phyloP scores from a whole-genome alignment of 2,797 vertebrate genomes.

The Lithobates sylvaticus region DNA sequence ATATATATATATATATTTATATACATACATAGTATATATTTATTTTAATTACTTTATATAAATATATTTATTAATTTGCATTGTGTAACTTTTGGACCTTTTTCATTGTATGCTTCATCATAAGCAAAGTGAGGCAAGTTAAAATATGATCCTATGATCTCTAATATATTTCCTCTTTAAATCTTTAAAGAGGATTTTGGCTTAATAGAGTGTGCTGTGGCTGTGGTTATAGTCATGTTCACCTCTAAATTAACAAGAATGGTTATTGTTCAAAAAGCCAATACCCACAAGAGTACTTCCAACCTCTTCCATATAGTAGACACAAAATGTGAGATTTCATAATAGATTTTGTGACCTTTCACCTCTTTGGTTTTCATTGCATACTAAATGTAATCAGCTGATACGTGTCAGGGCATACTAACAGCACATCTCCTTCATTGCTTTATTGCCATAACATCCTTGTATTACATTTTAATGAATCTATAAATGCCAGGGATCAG shows the following conservation, averaged over 20 bases:
- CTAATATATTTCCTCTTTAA: too few species aligned
- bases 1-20: too few species aligned
- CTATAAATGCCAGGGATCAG: slow-evolving; percentile 44
- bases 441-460: slow-evolving; percentile 40
- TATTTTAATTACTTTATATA: too few species aligned
- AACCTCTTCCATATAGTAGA: background rate
- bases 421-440: slow-evolving; percentile 15
- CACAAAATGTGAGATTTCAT: slow-evolving; percentile 20
- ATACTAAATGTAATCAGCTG: slow-evolving; percentile 35
- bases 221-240: background rate
- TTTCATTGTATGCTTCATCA: too few species aligned
- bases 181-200: background rate
- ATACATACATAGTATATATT: too few species aligned
- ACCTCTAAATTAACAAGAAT: slow-evolving; percentile 10
- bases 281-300: slow-evolving; percentile 13
- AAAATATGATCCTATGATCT: too few species aligned
- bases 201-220: background rate
- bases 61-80: too few species aligned
- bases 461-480: slow-evolving; percentile 52
- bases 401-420: slow-evolving; percentile 30
- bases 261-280: slow-evolving; percentile 18
- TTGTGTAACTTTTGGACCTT: too few species aligned
- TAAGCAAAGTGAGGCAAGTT: too few species aligned
- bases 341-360: slow-evolving; percentile 36
- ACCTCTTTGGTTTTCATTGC: slow-evolving; percentile 19